Percentiles rank a stretch among this genome's conserved stretches.
Conservation (phyloP, 2,888 invertebrate species). For the Ochropacha duplaris region DNA sequence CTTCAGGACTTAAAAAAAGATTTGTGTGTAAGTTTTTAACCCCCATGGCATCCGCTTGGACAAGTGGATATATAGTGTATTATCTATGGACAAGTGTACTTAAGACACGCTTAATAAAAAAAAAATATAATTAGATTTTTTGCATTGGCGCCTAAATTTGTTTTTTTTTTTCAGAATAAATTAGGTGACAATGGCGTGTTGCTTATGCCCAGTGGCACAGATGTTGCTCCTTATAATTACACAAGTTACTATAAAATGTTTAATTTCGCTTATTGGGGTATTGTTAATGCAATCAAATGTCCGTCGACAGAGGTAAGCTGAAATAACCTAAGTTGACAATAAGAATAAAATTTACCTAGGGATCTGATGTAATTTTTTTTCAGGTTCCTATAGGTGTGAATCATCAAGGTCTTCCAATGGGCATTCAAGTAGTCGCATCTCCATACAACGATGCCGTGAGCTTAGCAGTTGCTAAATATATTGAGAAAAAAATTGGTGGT, state of each 20-base stretch:
- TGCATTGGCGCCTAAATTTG: neutral
- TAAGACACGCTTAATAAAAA: too few species aligned
- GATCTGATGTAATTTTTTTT: neutral
- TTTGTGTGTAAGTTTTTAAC: neutral
- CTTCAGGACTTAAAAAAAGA: conserved; percentile 53
- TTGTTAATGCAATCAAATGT: conserved; percentile 1
- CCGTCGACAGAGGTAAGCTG: neutral
- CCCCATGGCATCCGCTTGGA: too few species aligned
- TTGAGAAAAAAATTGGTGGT: conserved; percentile 1
- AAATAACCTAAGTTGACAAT: neutral
- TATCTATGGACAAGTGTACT: too few species aligned
- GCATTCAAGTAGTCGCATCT: conserved; percentile 1
- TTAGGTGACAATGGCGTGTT: conserved; percentile 1
- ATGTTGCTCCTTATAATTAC: neutral
- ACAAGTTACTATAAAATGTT: neutral
- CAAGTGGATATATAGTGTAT: too few species aligned
- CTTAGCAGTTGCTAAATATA: conserved; percentile 3
- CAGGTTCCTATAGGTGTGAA: neutral
- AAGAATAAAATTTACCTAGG: too few species aligned
- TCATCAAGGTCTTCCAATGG: neutral
- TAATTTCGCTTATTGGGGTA: neutral
- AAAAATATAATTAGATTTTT: too few species aligned
- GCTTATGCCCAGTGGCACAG: neutral
- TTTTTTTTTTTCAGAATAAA: neutral
- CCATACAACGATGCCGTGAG: conserved; percentile 1